These are phyloP conservation scores for Calyptommatus sinebrachiatus DNA, from an alignment of 2,113 vertebrate genomes.

Conservation along the genomic window DNA sequence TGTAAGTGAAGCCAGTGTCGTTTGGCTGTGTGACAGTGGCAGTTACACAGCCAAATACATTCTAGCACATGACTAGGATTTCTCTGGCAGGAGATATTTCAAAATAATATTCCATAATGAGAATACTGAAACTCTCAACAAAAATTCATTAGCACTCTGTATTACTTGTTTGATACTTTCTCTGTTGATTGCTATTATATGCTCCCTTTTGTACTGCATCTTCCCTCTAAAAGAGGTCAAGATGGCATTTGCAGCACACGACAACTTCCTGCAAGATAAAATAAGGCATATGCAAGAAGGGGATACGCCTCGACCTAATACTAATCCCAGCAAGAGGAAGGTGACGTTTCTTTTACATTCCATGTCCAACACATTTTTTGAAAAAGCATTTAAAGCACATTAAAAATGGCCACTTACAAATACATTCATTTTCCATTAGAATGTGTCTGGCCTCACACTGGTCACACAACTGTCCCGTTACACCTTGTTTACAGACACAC, in stretches of 20 bases:
- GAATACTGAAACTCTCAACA: not conserved
- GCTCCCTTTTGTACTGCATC: not conserved
- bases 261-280: not conserved
- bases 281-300: not conserved
- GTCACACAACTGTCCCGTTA: slow-evolving; percentile 81
- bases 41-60: too few species aligned
- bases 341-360: too few species aligned
- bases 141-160: not conserved
- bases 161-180: too few species aligned
- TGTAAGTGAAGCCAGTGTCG: too few species aligned
- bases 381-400: not conserved
- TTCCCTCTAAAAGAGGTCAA: not conserved
- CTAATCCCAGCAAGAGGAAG: too few species aligned
- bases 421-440: slow-evolving; percentile 75
- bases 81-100: not conserved
- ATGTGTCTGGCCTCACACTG: slow-evolving; percentile 81
- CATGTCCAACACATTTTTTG: not conserved
- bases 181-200: not conserved
- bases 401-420: slow-evolving; percentile 77
- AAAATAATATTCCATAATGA: too few species aligned
- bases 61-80: too few species aligned
- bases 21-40: too few species aligned
- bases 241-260: not conserved
- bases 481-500: slow-evolving; percentile 82
- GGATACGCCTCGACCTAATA: too few species aligned